Evolutionary conservation across 2,113 vertebrate species (phyloP), one percentile per base, ranked within the genome.

Genomic region (Mustela nigripes): DNA sequence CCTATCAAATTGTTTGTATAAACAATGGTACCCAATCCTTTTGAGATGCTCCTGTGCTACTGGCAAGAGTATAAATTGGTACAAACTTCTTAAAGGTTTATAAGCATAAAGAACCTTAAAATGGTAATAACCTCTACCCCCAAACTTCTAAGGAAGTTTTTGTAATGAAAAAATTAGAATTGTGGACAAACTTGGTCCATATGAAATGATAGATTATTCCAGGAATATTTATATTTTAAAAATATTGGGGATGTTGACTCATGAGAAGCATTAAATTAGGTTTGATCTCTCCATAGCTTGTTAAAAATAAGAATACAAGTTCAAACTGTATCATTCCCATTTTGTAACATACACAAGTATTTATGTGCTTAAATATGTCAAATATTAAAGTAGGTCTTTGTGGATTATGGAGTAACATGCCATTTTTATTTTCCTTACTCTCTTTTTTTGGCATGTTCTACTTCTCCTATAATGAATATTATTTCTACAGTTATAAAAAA

Each of bases 181-280:
- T 80, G 39, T 31, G 67, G 42, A 86, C 31, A 18, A 60, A 7
- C 0, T 26, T 87, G 65, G 33, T 81, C 53, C n/a, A 16, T 42
- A 28, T 78, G 33, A 45, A 93, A 69, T 36, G 50, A 62, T 42
- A 86, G 50, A 28, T 78, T 89, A 85, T 85, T 78, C 62, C 74
- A 83, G 11, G 62, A 95, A 18, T 71, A 36, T 18, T 93, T 56
- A 79, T 67, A 94, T 62, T 87, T 65, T 89, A 9, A 97, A 71
- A 93, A 58, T 80, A 82, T 71, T 69, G 10, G 48, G 88, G 94
- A 71, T 3, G 62, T 78, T 71, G 56, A 31, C 18, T 88, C 79
- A 69, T 0, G 6, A n/a, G n/a, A 92, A 95, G 50, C 48, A 79
- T 50, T 84, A 85, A 62, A 69, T 82, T 95, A 33, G 26, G 6